Percentiles rank a stretch among this genome's conserved stretches.
Evolutionary conservation across 2,888 invertebrate genomes (phyloP).

Genomic region (Lydus trimaculatus): DNA sequence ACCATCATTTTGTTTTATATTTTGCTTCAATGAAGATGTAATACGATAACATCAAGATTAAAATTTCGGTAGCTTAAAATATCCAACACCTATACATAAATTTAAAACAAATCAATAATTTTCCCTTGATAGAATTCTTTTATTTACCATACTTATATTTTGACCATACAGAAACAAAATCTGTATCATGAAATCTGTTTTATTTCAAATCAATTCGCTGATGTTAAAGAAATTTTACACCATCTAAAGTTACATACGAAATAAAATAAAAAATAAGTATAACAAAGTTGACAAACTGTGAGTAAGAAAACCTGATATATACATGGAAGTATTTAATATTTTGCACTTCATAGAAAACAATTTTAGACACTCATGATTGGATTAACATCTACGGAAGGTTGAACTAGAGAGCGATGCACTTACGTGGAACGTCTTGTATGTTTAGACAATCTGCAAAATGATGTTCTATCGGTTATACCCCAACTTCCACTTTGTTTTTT

Average conservation of each 20-base stretch:
- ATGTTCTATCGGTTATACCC: too few species aligned
- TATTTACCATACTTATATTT: too few species aligned
- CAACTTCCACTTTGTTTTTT: too few species aligned
- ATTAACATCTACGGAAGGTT: not conserved
- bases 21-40: slow-evolving; percentile 39
- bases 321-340: not conserved
- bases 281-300: not conserved
- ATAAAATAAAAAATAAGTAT: not conserved
- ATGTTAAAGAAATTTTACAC: slow-evolving; percentile 7
- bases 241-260: slow-evolving; percentile 1
- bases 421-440: not conserved
- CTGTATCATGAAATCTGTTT: not conserved
- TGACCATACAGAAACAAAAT: not conserved
- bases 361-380: not conserved
- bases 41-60: slow-evolving; percentile 37
- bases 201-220: slow-evolving; percentile 5
- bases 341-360: not conserved
- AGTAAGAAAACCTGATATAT: not conserved
- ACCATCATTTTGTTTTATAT: slow-evolving; percentile 38
- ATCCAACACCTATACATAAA: slow-evolving; percentile 13
- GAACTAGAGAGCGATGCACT: not conserved
- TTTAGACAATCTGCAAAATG: too few species aligned
- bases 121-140: not conserved
- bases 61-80: slow-evolving; percentile 36
- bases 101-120: slow-evolving; percentile 7